Evolutionary conservation across 2,888 invertebrate species (phyloP).

Genomic region (Cenopis cana): DNA sequence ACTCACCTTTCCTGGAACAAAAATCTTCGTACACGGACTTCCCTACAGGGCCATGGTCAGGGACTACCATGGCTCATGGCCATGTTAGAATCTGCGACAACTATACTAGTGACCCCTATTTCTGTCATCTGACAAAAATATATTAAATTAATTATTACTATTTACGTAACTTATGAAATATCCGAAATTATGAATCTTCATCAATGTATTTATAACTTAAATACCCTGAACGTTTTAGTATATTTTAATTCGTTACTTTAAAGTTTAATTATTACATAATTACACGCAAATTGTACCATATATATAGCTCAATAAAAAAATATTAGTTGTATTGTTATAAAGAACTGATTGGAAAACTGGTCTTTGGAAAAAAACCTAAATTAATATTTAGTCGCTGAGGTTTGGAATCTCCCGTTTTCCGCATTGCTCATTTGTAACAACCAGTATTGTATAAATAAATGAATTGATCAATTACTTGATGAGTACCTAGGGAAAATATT

Average conservation of each 20-base stretch:
- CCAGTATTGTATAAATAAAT: constrained; percentile 74
- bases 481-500: constrained; percentile 53
- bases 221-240: no score
- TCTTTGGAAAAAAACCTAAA: not conserved
- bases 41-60: no score
- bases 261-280: not conserved
- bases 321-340: constrained; percentile 12
- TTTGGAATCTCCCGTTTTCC: constrained; percentile 26
- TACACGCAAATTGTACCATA: not conserved
- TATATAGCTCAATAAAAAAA: constrained; percentile 6
- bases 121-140: not conserved
- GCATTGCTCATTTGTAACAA: constrained; percentile 67
- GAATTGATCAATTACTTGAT: constrained; percentile 69
- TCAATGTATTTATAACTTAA: constrained; percentile 1
- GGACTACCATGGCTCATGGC: not conserved
- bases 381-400: not conserved
- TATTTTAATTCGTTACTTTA: not conserved
- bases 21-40: no score
- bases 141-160: no score
- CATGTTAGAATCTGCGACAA: not conserved
- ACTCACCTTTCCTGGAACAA: no score
- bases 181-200: not conserved
- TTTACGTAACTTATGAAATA: not conserved
- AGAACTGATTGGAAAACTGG: not conserved
- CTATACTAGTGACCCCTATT: not conserved